Base-by-base conservation (phyloP, 2,113 vertebrate species). In the Fulmarus glacialis region DNA sequence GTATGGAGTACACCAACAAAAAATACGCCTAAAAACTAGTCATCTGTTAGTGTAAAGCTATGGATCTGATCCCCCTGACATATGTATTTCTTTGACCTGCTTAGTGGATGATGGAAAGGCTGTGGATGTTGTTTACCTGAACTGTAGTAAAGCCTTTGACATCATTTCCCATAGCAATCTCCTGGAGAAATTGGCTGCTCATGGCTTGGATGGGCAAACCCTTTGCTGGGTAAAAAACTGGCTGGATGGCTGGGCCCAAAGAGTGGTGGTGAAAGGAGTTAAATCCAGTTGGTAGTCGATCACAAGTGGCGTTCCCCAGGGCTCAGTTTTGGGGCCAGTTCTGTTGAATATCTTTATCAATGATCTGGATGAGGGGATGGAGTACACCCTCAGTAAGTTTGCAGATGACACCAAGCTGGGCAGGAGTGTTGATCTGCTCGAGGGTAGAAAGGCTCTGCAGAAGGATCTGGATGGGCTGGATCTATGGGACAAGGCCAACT, bases 401-500 rank as follows among this genome's bases (percentile, higher is more conserved):
- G 48, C 23, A 50, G 23, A 53, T 0, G 17, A 56, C 14, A 66
- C 23, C 19, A 71, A 60, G 21, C 11, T 66, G 10, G 8, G 56
- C 3, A 3, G 27, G 10, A 60, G 11, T 27, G 30, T 30, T 80
- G 42, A 58, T 45, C 21, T 58, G 9, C 22, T 89, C 13, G 9
- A 70, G 21, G 4, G 18, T 6, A 70, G 18, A 4, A 34, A 80
- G 38, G 13, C 9, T 79, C 12, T 62, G 1, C 32, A 62, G 17
- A 52, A 24, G 19, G 7, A 38, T 16, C 64, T 73, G 17, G n/a
- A 48, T 12, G 48, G 59, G 8, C 11, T 83, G 47, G 20, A 24
- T 40, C 5, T 2, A 18, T 52, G 32, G 23, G 10, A 32, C 5
- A 4, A 62, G 17, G 34, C 8, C 24, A 79, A 1, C 1, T 62